phyloP scores from a whole-genome alignment of 2,113 vertebrate species.

The Carollia perspicillata region DNA sequence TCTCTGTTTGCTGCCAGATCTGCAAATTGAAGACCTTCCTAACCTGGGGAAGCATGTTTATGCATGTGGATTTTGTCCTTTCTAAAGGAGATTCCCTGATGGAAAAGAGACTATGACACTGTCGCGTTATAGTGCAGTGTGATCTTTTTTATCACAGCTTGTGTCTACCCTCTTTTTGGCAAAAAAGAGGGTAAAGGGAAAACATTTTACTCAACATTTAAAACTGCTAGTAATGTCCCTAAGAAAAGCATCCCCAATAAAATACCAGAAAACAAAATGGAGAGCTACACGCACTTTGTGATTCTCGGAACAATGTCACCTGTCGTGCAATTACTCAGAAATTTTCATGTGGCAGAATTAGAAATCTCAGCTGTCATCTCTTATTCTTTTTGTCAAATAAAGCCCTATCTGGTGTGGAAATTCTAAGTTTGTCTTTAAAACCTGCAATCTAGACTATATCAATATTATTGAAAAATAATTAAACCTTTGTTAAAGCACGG shows the following conservation, averaged over 20 bases:
- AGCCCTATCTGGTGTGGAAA: neutral
- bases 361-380: conserved; percentile 48
- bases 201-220: neutral
- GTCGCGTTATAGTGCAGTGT: neutral
- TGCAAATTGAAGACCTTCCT: neutral
- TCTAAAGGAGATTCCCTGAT: neutral
- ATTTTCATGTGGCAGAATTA: conserved; percentile 32
- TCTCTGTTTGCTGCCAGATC: neutral
- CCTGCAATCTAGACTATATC: neutral
- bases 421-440: conserved; percentile 32
- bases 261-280: neutral
- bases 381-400: conserved; percentile 11
- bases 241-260: neutral
- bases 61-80: neutral
- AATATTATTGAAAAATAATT: conserved; percentile 12
- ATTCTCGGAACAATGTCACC: neutral
- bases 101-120: neutral
- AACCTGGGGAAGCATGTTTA: neutral
- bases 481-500: neutral
- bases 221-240: neutral
- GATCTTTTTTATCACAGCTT: neutral
- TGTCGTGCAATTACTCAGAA: neutral
- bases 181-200: neutral
- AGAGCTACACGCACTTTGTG: neutral
- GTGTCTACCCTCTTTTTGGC: neutral